Percentiles rank a stretch among this genome's conserved stretches.
Evolutionary conservation across 2,113 vertebrate genomes (phyloP).

Genomic region (Scartelaos histophorus): DNA sequence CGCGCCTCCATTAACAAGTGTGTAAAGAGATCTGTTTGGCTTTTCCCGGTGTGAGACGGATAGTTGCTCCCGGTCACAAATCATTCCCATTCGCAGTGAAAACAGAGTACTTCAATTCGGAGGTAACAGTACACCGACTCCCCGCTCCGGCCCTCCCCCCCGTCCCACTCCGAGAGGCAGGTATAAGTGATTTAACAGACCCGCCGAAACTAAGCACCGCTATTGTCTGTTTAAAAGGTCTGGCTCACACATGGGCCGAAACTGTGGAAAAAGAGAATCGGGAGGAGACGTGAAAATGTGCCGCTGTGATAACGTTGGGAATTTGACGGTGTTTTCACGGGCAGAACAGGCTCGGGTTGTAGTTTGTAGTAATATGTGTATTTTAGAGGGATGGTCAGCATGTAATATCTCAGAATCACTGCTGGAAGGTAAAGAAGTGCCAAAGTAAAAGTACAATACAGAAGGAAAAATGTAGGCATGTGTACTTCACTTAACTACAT

Average conservation of each 20-base stretch:
- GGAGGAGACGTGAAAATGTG: not conserved
- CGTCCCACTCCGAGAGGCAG: conserved; percentile 18
- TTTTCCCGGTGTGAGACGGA: conserved; percentile 1
- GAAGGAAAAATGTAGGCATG: no score
- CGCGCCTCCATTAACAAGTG: not conserved
- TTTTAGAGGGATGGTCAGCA: no score
- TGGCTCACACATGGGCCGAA: not conserved
- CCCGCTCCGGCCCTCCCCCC: not conserved
- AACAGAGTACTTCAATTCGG: conserved; percentile 1
- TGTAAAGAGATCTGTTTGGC: conserved; percentile 7
- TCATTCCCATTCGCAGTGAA: conserved; percentile 7
- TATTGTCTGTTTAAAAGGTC: conserved; percentile 6
- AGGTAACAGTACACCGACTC: conserved; percentile 31
- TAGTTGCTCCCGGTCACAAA: conserved; percentile 9
- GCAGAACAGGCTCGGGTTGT: not conserved
- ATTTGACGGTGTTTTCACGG: not conserved
- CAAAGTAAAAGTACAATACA: no score
- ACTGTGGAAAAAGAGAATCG: not conserved
- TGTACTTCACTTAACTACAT: no score
- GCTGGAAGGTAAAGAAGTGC: no score
- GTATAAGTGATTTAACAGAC: conserved; percentile 43
- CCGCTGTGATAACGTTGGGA: not conserved
- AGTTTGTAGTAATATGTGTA: not conserved
- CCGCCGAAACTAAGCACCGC: conserved; percentile 1
- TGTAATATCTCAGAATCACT: no score